Evolutionary conservation across 2,113 vertebrate genomes (phyloP).

Genomic region (Salvelinus namaycush): DNA sequence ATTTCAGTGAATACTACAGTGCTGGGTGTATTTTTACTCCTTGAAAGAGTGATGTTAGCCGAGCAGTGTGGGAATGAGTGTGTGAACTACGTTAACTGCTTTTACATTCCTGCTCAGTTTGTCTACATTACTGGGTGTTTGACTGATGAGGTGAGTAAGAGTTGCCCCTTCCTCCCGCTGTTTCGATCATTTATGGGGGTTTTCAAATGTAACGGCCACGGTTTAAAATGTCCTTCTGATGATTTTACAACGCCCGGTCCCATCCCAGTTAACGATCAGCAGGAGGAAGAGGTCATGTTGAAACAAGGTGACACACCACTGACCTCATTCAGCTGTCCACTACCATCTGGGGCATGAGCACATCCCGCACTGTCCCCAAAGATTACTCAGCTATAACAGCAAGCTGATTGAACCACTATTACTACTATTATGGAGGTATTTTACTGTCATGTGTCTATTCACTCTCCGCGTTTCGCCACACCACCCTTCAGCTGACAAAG

Average conservation of each 20-base stretch:
- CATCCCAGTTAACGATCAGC: background rate
- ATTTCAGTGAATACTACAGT: slow-evolving; percentile 31
- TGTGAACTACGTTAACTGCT: background rate
- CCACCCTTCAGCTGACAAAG: slow-evolving; percentile 60
- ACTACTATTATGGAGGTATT: background rate
- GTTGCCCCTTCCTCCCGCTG: slow-evolving; percentile 15
- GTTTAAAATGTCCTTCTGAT: slow-evolving; percentile 12
- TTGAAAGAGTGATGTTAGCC: slow-evolving; percentile 21
- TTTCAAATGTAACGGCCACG: slow-evolving; percentile 14
- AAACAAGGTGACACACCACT: slow-evolving; percentile 12
- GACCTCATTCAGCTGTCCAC: slow-evolving; percentile 31
- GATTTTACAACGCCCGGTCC: slow-evolving; percentile 33
- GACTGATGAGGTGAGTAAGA: slow-evolving; percentile 43
- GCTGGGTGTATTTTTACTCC: background rate
- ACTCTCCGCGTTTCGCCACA: slow-evolving; percentile 25
- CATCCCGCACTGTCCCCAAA: slow-evolving; percentile 11
- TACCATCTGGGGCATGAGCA: slow-evolving; percentile 41
- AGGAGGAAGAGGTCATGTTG: slow-evolving; percentile 2
- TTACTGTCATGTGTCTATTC: slow-evolving; percentile 5
- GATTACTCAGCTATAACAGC: slow-evolving; percentile 23
- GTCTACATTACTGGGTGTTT: background rate
- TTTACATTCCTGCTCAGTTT: slow-evolving; percentile 7
- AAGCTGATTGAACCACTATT: background rate
- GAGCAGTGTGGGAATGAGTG: slow-evolving; percentile 15
- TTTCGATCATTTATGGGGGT: slow-evolving; percentile 22